phyloP scores from a whole-genome alignment of 2,797 vertebrate genomes.

The Sternotherus odoratus region DNA sequence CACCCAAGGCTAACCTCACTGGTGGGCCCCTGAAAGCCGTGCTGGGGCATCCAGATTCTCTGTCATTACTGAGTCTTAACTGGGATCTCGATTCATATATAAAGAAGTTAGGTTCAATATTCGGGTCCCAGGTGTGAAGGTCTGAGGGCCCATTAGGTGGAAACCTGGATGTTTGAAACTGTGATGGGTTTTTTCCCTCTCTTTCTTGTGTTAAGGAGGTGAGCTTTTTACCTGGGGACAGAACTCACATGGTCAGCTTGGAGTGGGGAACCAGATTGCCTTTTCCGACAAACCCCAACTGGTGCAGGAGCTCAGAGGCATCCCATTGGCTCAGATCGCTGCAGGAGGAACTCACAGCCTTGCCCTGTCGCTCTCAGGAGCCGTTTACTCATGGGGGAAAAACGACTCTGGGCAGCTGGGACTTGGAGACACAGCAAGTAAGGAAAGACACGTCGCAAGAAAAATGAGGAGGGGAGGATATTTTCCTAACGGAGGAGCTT shows the following conservation, averaged over 20 bases:
- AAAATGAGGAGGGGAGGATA: background rate
- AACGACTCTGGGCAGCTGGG: conserved; percentile 80
- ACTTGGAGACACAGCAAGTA: conserved; percentile 74
- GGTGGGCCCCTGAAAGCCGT: too few species aligned
- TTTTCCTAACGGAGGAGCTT: background rate
- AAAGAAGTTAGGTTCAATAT: too few species aligned
- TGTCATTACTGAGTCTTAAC: background rate
- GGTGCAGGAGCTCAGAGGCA: conserved; percentile 62
- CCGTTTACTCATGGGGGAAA: conserved; percentile 80
- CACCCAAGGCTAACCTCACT: background rate
- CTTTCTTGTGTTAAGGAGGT: conserved; percentile 67
- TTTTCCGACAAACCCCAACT: background rate
- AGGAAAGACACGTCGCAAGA: conserved; percentile 1
- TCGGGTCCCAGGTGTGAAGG: background rate
- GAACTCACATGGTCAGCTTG: conserved; percentile 75
- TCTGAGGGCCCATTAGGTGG: background rate
- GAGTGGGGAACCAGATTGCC: background rate
- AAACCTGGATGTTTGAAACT: background rate
- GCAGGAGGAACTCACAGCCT: conserved; percentile 78
- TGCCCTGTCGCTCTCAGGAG: conserved; percentile 74
- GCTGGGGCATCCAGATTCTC: background rate
- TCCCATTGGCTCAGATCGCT: conserved; percentile 76
- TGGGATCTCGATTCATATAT: background rate
- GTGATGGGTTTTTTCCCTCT: background rate
- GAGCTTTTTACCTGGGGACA: conserved; percentile 79